Evolutionary conservation across 1,140 invertebrate genomes (phyloP).

Genomic region (Centruroides vittatus): DNA sequence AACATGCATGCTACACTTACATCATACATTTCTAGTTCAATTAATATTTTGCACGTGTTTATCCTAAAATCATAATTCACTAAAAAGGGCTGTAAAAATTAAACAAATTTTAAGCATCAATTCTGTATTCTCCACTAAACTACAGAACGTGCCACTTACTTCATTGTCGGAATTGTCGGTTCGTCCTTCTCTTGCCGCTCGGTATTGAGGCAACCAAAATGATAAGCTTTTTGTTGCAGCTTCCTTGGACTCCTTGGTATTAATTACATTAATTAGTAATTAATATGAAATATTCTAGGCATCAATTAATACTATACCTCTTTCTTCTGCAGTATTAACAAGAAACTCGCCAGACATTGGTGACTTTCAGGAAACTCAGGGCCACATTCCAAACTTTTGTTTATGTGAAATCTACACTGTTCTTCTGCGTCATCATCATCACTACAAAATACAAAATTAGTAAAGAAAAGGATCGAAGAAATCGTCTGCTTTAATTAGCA

Average conservation of each 20-base stretch:
- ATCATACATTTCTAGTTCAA: slow-evolving; percentile 29
- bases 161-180: no score
- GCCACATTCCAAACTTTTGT: slow-evolving; percentile 23
- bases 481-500: neutral
- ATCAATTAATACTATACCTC: slow-evolving; percentile 19
- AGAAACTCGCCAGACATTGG: slow-evolving; percentile 29
- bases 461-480: neutral
- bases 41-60: slow-evolving; percentile 26
- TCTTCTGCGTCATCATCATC: slow-evolving; percentile 30
- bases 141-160: no score
- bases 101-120: neutral
- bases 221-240: slow-evolving; percentile 27
- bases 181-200: slow-evolving; percentile 6
- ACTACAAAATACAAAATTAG: slow-evolving; percentile 21
- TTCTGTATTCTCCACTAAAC: no score
- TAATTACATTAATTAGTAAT: no score
- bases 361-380: slow-evolving; percentile 28
- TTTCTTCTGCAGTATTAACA: slow-evolving; percentile 27
- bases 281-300: no score
- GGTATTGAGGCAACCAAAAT: slow-evolving; percentile 23
- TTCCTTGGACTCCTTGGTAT: slow-evolving; percentile 24
- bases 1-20: slow-evolving; percentile 13
- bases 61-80: slow-evolving; percentile 19
- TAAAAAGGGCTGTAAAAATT: slow-evolving; percentile 9
- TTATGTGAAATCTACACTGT: slow-evolving; percentile 26